Percentiles rank a stretch among this genome's conserved stretches.
Conservation (phyloP, 2,888 invertebrate genomes). For the Sinelater perroti region DNA sequence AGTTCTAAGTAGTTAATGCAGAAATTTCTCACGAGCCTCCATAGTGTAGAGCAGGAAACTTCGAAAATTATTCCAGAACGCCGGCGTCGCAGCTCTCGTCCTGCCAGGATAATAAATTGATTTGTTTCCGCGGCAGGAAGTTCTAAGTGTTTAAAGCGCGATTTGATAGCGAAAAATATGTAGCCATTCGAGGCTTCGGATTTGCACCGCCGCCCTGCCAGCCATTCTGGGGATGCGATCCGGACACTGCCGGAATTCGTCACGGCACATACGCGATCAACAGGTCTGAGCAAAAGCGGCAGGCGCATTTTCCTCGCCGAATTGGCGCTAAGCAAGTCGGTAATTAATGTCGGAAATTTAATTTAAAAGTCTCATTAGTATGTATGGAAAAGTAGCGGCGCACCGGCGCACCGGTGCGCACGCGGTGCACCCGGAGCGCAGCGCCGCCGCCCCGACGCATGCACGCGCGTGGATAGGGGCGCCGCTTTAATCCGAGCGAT, state of each 20-base stretch:
- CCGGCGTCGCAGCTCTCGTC: too few species aligned
- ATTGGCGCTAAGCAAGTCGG: constrained; percentile 1
- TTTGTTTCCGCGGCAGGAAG: neutral
- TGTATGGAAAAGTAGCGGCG: neutral
- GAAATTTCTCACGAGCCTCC: too few species aligned
- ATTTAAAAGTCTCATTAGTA: neutral
- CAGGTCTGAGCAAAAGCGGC: constrained; percentile 9
- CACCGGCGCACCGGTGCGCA: neutral
- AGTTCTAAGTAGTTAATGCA: too few species aligned
- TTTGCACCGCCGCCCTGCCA: neutral
- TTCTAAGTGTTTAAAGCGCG: neutral
- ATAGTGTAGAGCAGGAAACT: too few species aligned
- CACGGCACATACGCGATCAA: constrained; percentile 16
- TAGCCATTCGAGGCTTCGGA: neutral
- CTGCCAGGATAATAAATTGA: too few species aligned
- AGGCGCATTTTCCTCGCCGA: constrained; percentile 5
- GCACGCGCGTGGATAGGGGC: constrained; percentile 2
- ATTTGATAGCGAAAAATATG: constrained; percentile 4
- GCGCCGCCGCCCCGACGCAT: too few species aligned
- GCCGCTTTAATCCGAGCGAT: constrained; percentile 26
- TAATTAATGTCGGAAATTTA: neutral
- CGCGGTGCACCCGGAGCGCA: too few species aligned
- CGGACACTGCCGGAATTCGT: constrained; percentile 1
- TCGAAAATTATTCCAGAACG: too few species aligned
- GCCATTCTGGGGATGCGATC: neutral